Conservation (phyloP, 1,140 invertebrate genomes). For the Cydia amplana region DNA sequence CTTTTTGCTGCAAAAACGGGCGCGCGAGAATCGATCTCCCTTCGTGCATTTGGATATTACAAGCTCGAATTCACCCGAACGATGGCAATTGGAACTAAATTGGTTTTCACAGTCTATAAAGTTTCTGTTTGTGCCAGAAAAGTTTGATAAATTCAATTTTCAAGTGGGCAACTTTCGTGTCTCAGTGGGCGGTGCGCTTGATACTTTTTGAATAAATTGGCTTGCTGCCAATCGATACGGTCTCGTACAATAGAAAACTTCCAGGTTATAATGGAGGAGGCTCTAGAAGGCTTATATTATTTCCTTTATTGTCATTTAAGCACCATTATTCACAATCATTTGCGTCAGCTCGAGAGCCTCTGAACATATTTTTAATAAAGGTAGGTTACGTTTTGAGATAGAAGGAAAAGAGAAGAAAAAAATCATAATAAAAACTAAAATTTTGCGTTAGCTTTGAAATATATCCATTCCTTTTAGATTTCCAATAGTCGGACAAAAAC, state of each 20-base stretch:
- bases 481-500: background rate
- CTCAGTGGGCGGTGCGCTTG: conserved; percentile 58
- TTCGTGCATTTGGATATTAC: conserved; percentile 48
- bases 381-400: too few relatives aligned
- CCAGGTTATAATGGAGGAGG: conserved; percentile 50
- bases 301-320: conserved; percentile 43
- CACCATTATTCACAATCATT: conserved; percentile 26
- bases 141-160: conserved; percentile 75
- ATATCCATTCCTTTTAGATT: background rate
- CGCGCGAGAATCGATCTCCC: conserved; percentile 42
- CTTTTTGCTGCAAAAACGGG: conserved; percentile 8
- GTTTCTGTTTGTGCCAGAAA: conserved; percentile 68
- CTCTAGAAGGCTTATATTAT: conserved; percentile 43
- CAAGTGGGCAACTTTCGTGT: conserved; percentile 63
- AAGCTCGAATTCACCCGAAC: conserved; percentile 54
- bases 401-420: too few relatives aligned
- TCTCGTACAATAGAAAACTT: conserved; percentile 49
- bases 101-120: conserved; percentile 72
- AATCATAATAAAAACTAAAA: too few relatives aligned
- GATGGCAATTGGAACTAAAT: conserved; percentile 63
- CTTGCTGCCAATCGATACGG: conserved; percentile 55
- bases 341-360: background rate
- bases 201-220: conserved; percentile 73
- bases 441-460: too few relatives aligned
- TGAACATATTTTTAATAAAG: background rate